Conservation (phyloP, 2,797 vertebrate species). For the Xiphophorus birchmanni region DNA sequence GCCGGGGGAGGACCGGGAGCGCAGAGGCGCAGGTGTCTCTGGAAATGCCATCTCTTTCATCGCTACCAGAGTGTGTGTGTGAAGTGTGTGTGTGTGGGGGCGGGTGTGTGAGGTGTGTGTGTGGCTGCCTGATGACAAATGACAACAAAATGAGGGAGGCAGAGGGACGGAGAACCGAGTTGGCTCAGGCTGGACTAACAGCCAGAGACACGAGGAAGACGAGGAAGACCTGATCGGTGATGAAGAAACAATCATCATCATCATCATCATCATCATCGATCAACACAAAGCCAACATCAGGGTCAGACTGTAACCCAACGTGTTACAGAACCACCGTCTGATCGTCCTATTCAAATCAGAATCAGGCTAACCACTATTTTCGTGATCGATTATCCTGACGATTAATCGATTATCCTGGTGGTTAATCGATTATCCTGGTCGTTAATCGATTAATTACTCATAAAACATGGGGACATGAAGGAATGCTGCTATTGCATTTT, state of each 20-base stretch:
- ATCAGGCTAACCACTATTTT: too few species aligned
- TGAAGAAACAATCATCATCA: constrained; percentile 42
- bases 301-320: background rate
- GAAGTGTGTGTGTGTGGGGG: background rate
- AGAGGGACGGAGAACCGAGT: constrained; percentile 47
- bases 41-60: constrained; percentile 57
- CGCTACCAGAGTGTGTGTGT: constrained; percentile 1
- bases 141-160: constrained; percentile 66
- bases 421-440: too few species aligned
- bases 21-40: constrained; percentile 62
- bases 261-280: background rate
- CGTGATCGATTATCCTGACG: too few species aligned
- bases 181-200: constrained; percentile 52
- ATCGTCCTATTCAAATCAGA: too few species aligned
- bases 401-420: too few species aligned
- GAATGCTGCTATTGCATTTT: too few species aligned
- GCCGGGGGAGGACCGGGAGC: constrained; percentile 8
- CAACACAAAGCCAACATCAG: background rate
- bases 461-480: too few species aligned
- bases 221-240: constrained; percentile 43
- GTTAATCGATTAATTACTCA: too few species aligned
- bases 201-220: constrained; percentile 43
- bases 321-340: background rate
- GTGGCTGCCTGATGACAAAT: constrained; percentile 54
- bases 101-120: background rate